phyloP scores from a whole-genome alignment of 2,797 vertebrate species.

The Chromobotia macracanthus region DNA sequence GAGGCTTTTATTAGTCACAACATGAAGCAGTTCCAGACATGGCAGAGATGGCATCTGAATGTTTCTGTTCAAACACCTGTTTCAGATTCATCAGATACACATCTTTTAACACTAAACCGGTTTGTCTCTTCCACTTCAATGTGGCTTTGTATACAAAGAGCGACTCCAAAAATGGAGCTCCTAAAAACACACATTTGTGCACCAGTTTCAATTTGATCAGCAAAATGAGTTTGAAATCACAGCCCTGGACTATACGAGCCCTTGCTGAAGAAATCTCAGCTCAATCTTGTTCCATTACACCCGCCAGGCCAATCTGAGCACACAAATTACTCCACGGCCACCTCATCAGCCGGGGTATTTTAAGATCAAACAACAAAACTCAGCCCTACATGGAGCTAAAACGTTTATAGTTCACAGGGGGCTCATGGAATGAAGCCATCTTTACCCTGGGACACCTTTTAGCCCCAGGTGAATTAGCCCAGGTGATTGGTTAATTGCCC shows the following conservation, averaged over 20 bases:
- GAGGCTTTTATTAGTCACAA: too few species aligned
- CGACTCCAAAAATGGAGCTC: neutral
- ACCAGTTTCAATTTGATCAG: neutral
- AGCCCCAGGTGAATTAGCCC: conserved; percentile 79
- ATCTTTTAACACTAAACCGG: too few species aligned
- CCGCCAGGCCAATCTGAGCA: conserved; percentile 81
- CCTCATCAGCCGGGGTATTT: conserved; percentile 90
- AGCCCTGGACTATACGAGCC: conserved; percentile 10
- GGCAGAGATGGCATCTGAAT: too few species aligned
- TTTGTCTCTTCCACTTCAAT: conserved; percentile 35
- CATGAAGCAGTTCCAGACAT: too few species aligned
- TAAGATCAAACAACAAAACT: conserved; percentile 87
- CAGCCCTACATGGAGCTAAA: conserved; percentile 83
- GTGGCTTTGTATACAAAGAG: conserved; percentile 44
- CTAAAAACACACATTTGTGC: neutral
- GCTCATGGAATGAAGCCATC: conserved; percentile 77
- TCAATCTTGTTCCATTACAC: conserved; percentile 81
- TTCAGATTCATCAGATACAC: too few species aligned
- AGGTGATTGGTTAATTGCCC: conserved; percentile 84
- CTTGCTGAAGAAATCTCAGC: conserved; percentile 47
- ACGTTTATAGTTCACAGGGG: conserved; percentile 84
- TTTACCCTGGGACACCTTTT: conserved; percentile 81
- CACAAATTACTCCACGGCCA: conserved; percentile 82
- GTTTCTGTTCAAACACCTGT: too few species aligned
- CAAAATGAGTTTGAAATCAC: conserved; percentile 22